Evolutionary conservation across 2,113 vertebrate genomes (phyloP).

Genomic region (Atrichornis clamosus): DNA sequence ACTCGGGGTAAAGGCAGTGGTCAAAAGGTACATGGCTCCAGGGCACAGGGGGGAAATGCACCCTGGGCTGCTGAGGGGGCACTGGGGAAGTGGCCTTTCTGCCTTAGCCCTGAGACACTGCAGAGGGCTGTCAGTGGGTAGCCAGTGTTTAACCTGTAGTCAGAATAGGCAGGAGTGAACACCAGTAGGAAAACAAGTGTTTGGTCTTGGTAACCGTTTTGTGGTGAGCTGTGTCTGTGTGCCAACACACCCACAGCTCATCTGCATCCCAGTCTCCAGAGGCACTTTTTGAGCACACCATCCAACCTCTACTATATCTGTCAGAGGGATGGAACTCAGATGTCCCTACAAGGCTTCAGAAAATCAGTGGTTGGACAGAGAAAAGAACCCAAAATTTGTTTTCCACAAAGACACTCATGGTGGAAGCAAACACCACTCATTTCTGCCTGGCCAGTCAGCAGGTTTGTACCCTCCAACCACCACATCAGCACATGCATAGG

Average conservation of each 20-base stretch:
- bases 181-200: background rate
- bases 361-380: background rate
- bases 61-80: background rate
- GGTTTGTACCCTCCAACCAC: background rate
- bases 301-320: background rate
- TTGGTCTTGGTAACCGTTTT: background rate
- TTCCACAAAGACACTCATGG: background rate
- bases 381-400: background rate
- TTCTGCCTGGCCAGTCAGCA: background rate
- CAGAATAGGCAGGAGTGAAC: background rate
- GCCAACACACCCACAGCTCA: background rate
- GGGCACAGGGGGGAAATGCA: background rate
- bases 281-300: background rate
- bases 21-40: background rate
- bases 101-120: background rate
- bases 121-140: background rate
- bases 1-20: background rate
- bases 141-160: too few relatives aligned
- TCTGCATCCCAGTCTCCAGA: background rate
- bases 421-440: background rate
- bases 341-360: background rate
- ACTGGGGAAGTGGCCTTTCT: background rate
- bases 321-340: background rate
- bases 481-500: background rate
- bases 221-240: background rate